A percentile compares a stretch with the other conserved stretches of the same genome.
These are phyloP conservation scores for Saccopteryx bilineata DNA, from an alignment of 2,113 vertebrate genomes.

Conservation along the genomic window DNA sequence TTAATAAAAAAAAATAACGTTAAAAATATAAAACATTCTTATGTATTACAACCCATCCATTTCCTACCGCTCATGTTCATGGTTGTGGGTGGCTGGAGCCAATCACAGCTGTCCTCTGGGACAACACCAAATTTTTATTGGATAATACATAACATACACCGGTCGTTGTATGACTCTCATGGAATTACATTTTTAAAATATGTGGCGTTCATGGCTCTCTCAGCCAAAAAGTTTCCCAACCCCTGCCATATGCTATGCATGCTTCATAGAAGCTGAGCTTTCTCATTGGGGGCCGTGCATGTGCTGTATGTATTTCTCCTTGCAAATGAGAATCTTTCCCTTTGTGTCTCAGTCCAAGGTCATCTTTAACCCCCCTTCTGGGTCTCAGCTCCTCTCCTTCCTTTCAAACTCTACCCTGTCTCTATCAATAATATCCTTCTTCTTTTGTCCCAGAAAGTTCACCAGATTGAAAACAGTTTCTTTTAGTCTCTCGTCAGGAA, in stretches of 20 bases:
- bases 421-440: not conserved
- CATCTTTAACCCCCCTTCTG: not conserved
- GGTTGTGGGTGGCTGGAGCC: too few relatives aligned
- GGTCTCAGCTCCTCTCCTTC: not conserved
- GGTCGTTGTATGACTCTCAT: too few relatives aligned
- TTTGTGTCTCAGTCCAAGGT: not conserved
- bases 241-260: rapidly evolving
- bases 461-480: not conserved
- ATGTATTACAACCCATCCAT: too few relatives aligned
- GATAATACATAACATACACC: too few relatives aligned
- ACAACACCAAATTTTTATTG: too few relatives aligned
- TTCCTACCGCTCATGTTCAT: too few relatives aligned
- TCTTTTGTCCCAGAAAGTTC: not conserved
- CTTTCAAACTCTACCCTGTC: not conserved
- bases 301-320: not conserved
- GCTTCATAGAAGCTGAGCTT: not conserved
- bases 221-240: too few relatives aligned
- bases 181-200: too few relatives aligned
- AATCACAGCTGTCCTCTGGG: too few relatives aligned
- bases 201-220: too few relatives aligned
- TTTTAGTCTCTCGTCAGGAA: not conserved
- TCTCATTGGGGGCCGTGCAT: not conserved
- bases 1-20: too few relatives aligned
- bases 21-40: too few relatives aligned
- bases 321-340: not conserved